phyloP scores from a whole-genome alignment of 2,888 invertebrate genomes.

The Cremastinae sp. region DNA sequence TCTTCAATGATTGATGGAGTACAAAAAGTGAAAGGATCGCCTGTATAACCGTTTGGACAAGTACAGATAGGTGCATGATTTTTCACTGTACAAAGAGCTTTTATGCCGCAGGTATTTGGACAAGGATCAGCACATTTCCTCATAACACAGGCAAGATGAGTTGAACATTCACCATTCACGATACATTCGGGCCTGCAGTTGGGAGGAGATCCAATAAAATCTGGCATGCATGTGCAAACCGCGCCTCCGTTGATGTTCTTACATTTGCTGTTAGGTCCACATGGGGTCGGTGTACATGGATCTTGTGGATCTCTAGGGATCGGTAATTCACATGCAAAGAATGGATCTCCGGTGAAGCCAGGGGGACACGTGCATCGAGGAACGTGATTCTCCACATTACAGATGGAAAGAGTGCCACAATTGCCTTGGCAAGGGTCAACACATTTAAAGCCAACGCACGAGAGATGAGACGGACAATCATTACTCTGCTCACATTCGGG shows the following conservation, averaged over 20 bases:
- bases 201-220: constrained; percentile 89
- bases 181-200: constrained; percentile 92
- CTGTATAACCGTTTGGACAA: constrained; percentile 91
- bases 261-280: constrained; percentile 93
- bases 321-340: constrained; percentile 81
- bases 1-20: constrained; percentile 82
- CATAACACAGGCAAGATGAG: constrained; percentile 91
- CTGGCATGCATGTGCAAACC: constrained; percentile 91
- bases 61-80: constrained; percentile 94
- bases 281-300: constrained; percentile 92
- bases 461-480: constrained; percentile 87
- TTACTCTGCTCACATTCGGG: constrained; percentile 90
- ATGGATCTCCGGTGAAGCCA: constrained; percentile 91
- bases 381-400: constrained; percentile 89
- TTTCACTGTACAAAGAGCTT: constrained; percentile 90
- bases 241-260: constrained; percentile 89
- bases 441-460: constrained; percentile 92
- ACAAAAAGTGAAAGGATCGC: constrained; percentile 92
- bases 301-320: constrained; percentile 77
- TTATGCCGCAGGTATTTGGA: constrained; percentile 92
- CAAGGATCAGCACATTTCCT: constrained; percentile 94
- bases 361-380: constrained; percentile 89
- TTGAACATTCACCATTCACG: constrained; percentile 92
- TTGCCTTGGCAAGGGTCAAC: constrained; percentile 92
- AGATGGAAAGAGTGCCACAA: constrained; percentile 90